A percentile compares a stretch with the other conserved stretches of the same genome.
Evolutionary conservation across 2,113 vertebrate species (phyloP).

Genomic region (Oxyura jamaicensis): DNA sequence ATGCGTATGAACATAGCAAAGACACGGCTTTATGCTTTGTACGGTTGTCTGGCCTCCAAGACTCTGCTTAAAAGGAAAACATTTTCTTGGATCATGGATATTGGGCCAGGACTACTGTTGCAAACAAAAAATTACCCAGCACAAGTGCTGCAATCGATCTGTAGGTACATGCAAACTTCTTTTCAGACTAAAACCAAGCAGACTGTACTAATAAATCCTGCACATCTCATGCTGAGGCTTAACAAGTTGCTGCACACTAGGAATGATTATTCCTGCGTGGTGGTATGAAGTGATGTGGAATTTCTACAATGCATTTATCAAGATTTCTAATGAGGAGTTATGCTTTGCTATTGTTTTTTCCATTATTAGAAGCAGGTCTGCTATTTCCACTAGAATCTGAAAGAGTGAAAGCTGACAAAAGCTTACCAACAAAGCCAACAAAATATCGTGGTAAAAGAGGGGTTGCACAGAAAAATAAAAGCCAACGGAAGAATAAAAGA

Average conservation of each 20-base stretch:
- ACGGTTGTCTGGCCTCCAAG: background rate
- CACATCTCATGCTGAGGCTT: background rate
- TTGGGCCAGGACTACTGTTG: background rate
- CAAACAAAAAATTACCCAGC: background rate
- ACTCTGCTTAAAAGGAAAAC: background rate
- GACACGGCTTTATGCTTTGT: background rate
- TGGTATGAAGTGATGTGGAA: background rate
- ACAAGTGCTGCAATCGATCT: background rate
- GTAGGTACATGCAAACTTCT: background rate
- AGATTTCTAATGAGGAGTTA: background rate
- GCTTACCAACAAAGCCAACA: background rate
- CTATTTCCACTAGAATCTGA: background rate
- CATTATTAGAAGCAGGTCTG: background rate
- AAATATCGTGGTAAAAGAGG: background rate
- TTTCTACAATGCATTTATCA: background rate
- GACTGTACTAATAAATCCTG: background rate
- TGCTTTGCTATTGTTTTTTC: background rate
- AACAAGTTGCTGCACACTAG: background rate
- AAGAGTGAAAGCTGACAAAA: background rate
- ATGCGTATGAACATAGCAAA: rapidly evolving
- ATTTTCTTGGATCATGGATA: background rate
- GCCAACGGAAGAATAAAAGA: background rate
- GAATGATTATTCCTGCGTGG: background rate
- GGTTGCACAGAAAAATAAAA: background rate
- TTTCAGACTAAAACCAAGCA: background rate